A percentile compares a stretch with the other conserved stretches of the same genome.
phyloP scores from a whole-genome alignment of 2,888 invertebrate species.

The Dicycla oo region DNA sequence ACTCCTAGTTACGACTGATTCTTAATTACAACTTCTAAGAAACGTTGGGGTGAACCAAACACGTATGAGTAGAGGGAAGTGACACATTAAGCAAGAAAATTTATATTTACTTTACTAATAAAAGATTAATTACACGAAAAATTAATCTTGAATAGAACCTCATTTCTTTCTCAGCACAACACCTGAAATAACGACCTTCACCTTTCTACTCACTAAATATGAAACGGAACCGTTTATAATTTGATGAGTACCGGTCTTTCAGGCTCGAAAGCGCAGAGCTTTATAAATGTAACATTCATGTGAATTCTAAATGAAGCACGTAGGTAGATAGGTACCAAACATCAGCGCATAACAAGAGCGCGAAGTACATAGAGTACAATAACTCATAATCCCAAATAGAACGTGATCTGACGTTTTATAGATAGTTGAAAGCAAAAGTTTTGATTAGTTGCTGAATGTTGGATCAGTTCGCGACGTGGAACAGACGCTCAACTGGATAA shows the following conservation, averaged over 20 bases:
- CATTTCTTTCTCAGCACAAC: slow-evolving; percentile 49
- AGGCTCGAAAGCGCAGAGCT: background rate
- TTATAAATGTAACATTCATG: slow-evolving; percentile 30
- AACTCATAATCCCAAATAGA: slow-evolving; percentile 27
- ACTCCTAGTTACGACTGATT: slow-evolving; percentile 5
- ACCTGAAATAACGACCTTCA: slow-evolving; percentile 43
- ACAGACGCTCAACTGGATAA: slow-evolving; percentile 33
- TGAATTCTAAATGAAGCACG: slow-evolving; percentile 22
- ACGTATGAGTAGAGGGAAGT: slow-evolving; percentile 22
- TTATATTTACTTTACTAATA: slow-evolving; percentile 30
- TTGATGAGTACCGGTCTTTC: slow-evolving; percentile 28
- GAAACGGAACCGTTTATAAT: slow-evolving; percentile 47
- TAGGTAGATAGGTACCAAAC: background rate
- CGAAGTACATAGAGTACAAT: slow-evolving; percentile 15
- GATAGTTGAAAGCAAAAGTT: slow-evolving; percentile 58
- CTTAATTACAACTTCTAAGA: slow-evolving; percentile 18
- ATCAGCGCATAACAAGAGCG: slow-evolving; percentile 16
- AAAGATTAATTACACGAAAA: slow-evolving; percentile 53
- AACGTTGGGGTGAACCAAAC: slow-evolving; percentile 22
- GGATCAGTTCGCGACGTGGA: slow-evolving; percentile 29
- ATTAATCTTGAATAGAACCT: slow-evolving; percentile 39
- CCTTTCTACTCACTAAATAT: slow-evolving; percentile 37
- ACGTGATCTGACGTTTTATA: slow-evolving; percentile 36
- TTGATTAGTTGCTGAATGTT: slow-evolving; percentile 58
- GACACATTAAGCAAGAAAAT: slow-evolving; percentile 26